Conservation (phyloP, 2,888 invertebrate genomes). For the Euzetes globulus region DNA sequence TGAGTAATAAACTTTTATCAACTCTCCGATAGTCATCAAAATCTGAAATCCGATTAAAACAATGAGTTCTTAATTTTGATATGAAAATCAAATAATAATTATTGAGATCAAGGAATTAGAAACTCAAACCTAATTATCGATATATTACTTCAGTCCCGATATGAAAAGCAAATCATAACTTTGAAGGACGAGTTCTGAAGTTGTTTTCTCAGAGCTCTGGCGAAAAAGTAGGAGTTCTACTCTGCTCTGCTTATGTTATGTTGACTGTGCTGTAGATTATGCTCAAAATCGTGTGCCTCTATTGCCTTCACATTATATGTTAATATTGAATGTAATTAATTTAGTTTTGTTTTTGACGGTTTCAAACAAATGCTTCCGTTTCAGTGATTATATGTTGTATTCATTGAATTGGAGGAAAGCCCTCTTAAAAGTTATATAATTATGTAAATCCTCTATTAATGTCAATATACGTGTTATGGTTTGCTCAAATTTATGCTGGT, state of each 20-base stretch:
- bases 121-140: background rate
- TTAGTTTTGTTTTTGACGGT: background rate
- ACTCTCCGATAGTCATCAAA: too few species aligned
- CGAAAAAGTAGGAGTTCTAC: background rate
- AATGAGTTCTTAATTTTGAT: background rate
- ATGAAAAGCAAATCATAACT: background rate
- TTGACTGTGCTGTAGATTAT: background rate
- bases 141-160: background rate
- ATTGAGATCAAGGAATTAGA: slow-evolving; percentile 5
- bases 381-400: background rate
- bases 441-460: background rate
- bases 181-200: background rate
- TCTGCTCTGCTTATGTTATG: background rate
- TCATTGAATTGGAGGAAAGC: background rate
- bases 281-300: background rate
- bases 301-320: background rate
- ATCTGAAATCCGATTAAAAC: background rate
- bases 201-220: background rate
- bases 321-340: background rate
- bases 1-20: background rate
- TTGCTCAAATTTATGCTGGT: background rate
- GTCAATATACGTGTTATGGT: background rate
- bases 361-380: slow-evolving; percentile 15
- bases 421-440: background rate
- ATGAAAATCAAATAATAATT: background rate